phyloP scores from a whole-genome alignment of 2,797 vertebrate species.

The Leptoclinus maculatus region DNA sequence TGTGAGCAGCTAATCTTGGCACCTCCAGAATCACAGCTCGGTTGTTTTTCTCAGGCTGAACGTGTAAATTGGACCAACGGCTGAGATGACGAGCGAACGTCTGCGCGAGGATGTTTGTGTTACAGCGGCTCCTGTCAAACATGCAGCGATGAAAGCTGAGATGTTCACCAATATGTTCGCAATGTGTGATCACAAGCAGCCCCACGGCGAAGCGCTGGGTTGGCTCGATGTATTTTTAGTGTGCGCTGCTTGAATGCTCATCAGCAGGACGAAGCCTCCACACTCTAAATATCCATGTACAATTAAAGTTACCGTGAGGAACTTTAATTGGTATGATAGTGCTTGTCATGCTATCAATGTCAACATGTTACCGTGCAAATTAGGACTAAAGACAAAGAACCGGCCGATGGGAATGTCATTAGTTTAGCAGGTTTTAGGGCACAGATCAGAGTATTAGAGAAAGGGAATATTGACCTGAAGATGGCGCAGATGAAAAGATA shows the following conservation, averaged over 20 bases:
- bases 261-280: not conserved
- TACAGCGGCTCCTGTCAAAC: slow-evolving; percentile 6
- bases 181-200: slow-evolving; percentile 19
- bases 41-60: slow-evolving; percentile 27
- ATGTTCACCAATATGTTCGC: slow-evolving; percentile 60
- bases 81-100: slow-evolving; percentile 7
- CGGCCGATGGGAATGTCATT: too few species aligned
- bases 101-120: slow-evolving; percentile 9
- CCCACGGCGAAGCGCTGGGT: not conserved
- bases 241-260: not conserved
- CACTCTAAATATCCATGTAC: too few species aligned
- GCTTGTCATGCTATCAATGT: too few species aligned
- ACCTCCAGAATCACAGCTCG: slow-evolving; percentile 27
- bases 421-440: too few species aligned
- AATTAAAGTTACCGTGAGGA: too few species aligned
- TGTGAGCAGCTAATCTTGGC: slow-evolving; percentile 21
- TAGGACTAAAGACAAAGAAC: too few species aligned
- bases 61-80: slow-evolving; percentile 43
- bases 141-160: slow-evolving; percentile 41
- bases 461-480: too few species aligned
- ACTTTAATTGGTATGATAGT: too few species aligned
- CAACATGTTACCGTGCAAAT: too few species aligned
- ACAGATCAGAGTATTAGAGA: too few species aligned
- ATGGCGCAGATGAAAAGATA: too few species aligned
- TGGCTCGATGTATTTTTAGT: not conserved